A percentile compares a stretch with the other conserved stretches of the same genome.
Conservation (phyloP, 2,888 invertebrate species). For the Antheraea assamensis region DNA sequence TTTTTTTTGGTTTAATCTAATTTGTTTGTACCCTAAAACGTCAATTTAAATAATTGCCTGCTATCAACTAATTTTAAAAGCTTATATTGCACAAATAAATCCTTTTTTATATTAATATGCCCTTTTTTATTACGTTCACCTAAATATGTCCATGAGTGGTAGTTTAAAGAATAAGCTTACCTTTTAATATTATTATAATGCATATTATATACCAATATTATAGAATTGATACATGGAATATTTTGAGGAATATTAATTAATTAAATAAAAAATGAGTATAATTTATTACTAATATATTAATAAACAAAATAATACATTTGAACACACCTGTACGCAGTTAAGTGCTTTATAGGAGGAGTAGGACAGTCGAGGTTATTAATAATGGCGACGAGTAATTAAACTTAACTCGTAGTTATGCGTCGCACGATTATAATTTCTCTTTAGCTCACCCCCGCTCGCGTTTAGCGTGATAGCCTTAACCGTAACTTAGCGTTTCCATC, state of each 20-base stretch:
- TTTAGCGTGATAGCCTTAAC: conserved; percentile 35
- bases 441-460: conserved; percentile 46
- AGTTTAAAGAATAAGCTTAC: neutral
- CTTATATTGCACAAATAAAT: no score
- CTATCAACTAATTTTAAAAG: no score
- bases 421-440: conserved; percentile 65
- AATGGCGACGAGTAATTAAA: conserved; percentile 57
- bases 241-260: neutral
- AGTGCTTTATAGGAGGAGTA: neutral
- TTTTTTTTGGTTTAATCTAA: no score
- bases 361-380: conserved; percentile 47
- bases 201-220: neutral
- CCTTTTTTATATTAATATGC: no score
- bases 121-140: no score
- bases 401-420: conserved; percentile 62
- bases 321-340: conserved; percentile 8
- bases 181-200: neutral
- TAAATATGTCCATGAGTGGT: no score
- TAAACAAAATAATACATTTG: neutral
- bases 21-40: no score
- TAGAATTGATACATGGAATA: no score
- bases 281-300: neutral
- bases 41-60: no score
- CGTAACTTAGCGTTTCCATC: conserved; percentile 34
- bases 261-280: neutral